Evolutionary conservation across 2,888 invertebrate species (phyloP).

Genomic region (Candidula unifasciata): DNA sequence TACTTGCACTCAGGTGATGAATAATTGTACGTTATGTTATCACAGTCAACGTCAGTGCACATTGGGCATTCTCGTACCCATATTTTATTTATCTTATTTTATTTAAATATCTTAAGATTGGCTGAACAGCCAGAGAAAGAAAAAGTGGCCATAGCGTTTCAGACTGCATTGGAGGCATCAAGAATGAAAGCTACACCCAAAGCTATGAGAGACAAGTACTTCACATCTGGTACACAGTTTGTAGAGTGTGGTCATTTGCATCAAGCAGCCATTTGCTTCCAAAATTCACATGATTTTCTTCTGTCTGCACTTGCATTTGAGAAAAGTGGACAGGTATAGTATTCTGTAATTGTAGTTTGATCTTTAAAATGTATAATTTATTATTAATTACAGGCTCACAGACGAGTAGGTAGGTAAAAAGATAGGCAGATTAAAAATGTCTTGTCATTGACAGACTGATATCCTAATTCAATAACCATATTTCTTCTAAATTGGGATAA

Average conservation of each 20-base stretch:
- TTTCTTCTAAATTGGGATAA: too few species aligned
- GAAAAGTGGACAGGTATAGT: constrained; percentile 65
- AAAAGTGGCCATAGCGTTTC: constrained; percentile 66
- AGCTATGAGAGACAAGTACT: constrained; percentile 65
- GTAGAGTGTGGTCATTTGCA: constrained; percentile 60
- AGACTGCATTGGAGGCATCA: constrained; percentile 64
- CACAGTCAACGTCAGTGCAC: too few species aligned
- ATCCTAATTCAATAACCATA: too few species aligned
- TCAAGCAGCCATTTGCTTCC: constrained; percentile 64
- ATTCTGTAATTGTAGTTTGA: background rate
- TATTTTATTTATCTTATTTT: too few species aligned
- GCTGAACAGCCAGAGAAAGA: constrained; percentile 61
- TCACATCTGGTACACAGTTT: constrained; percentile 64
- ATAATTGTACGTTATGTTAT: too few species aligned
- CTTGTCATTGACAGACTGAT: too few species aligned
- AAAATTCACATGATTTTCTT: constrained; percentile 64
- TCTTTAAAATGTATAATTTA: background rate
- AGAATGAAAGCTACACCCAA: constrained; percentile 61
- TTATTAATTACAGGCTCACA: too few species aligned
- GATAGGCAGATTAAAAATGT: too few species aligned
- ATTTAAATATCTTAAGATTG: constrained; percentile 37
- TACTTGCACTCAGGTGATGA: too few species aligned
- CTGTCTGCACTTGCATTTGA: constrained; percentile 64
- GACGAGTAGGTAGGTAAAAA: too few species aligned
- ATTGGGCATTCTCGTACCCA: too few species aligned